Evolutionary conservation across 2,113 vertebrate genomes (phyloP), one percentile per base, ranked within the genome.

Genomic region (Dolichotis patagonum): DNA sequence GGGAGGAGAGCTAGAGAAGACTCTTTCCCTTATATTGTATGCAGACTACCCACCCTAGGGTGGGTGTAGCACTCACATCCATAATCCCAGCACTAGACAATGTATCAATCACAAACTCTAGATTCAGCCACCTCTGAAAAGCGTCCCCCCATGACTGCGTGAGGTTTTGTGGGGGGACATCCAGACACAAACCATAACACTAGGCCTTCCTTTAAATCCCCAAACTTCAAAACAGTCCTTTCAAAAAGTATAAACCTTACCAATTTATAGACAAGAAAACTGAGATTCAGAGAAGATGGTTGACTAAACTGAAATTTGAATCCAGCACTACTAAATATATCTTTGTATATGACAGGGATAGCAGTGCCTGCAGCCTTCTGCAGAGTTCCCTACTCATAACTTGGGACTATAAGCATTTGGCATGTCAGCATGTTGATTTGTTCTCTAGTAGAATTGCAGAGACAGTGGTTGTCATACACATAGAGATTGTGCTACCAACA

Each of bases 401-500:
- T 35, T 81, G 32, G 56, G 12, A 19, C 26, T 12, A 11, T 2
- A 4, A 7, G 35, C 49, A 60, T 12, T 62, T 62, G 60, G 60
- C 7, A 62, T 8, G 22, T 62, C 2, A 24, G 60, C 60, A 62
- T 62, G 38, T 2, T 3, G 12, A 69, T 35, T 65, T 71, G 80
- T n/a, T 69, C 63, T 82, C 19, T 16, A 30, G 30, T 22, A 49
- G 30, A 69, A 60, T 0, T 65, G 41, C 35, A 82, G 71, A 85
- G 28, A 43, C 1, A 35, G 54, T 43, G 8, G 11, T 58, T 83
- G 43, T 54, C 41, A 7, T 12, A 2, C 26, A 5, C 0, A 1
- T 0, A 32, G 17, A 77, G 41, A 13, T 1, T 71, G 5, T 8
- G n/a, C 28, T 3, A 0, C n/a, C 24, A 14, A n/a, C 11, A 12